Base-by-base conservation (phyloP, 1,140 invertebrate species). In the Bilobella aurantiaca region DNA sequence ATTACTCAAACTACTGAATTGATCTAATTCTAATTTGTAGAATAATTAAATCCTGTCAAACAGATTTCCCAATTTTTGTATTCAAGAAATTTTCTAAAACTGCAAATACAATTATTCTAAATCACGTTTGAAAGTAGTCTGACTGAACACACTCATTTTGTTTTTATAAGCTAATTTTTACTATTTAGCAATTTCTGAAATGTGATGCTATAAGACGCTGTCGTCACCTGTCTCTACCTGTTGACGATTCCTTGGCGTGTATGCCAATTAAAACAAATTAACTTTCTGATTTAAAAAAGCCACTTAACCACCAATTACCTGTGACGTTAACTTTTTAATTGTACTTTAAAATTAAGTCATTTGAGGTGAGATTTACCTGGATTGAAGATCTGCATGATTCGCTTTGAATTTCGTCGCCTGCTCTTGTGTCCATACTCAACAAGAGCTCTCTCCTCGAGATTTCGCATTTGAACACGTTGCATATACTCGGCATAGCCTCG, bases 401-500 rank as follows among this genome's bases (percentile, higher is more conserved):
- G 60, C 32, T 63, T 53, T 30, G 67, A 59, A 47, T 63, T 62
- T 60, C 46, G 58, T 49, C 67, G 31, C 28, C 67, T 59, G 27
- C 63, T 34, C 47, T 65, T 69, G 21, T 53, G 49, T 27, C 67
- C 67, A 56, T 37, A 23, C 1, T 27, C 28, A 25, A 37, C 29
- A n/a, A 34, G 25, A 18, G 30, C 31, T 47, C 53, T 61, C 47
- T 67, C 66, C 27, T 34, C 42, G 30, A 23, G 47, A 30, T 56
- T 57, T 28, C 69, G 62, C 25, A 62, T 61, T 27, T 59, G 63
- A 28, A 70, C 69, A 29, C 66, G 66, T 2, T 1, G 34, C 69
- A 70, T 70, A 37, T 70, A 70, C 42, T 70, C 59, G 3, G 47
- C 64, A 28, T 70, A 70, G 2, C 60, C 69, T 58, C 58, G 18